Percentiles rank a stretch among this genome's conserved stretches.
These are phyloP conservation scores for Eupeodes luniger DNA, from an alignment of 2,888 invertebrate genomes.

Conservation along the genomic window DNA sequence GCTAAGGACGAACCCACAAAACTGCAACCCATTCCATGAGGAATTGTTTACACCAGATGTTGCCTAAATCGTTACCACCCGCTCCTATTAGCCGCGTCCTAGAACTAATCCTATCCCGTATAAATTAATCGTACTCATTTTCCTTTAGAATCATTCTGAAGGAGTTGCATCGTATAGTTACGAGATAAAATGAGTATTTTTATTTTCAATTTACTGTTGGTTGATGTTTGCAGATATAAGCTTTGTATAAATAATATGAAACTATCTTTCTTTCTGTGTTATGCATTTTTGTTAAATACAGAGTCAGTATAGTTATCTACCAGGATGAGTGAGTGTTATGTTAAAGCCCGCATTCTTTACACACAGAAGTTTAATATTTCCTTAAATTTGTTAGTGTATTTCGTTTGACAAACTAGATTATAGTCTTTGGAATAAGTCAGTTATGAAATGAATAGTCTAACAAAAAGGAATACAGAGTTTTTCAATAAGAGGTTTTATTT, in stretches of 20 bases:
- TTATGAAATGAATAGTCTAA: not conserved
- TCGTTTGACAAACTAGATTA: not conserved
- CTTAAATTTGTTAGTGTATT: not conserved
- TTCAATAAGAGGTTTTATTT: too few species aligned
- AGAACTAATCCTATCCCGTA: constrained; percentile 25
- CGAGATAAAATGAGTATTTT: constrained; percentile 43
- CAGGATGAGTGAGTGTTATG: not conserved
- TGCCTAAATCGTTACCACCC: not conserved
- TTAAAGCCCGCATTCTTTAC: not conserved
- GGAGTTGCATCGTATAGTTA: constrained; percentile 26
- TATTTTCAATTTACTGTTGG: constrained; percentile 49
- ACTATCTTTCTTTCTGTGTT: not conserved
- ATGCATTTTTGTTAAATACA: not conserved
- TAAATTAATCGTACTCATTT: constrained; percentile 41
- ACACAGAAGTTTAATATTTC: not conserved
- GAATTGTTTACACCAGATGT: not conserved
- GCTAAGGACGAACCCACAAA: not conserved
- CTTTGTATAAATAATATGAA: constrained; percentile 18
- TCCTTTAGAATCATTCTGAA: not conserved
- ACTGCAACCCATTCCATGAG: constrained; percentile 37
- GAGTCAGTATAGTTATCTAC: not conserved
- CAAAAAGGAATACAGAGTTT: too few species aligned
- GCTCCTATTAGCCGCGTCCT: not conserved
- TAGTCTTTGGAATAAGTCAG: not conserved
- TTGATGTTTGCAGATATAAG: not conserved